Evolutionary conservation across 2,888 invertebrate genomes (phyloP).

Genomic region (Mesorhabditis spiculigera): DNA sequence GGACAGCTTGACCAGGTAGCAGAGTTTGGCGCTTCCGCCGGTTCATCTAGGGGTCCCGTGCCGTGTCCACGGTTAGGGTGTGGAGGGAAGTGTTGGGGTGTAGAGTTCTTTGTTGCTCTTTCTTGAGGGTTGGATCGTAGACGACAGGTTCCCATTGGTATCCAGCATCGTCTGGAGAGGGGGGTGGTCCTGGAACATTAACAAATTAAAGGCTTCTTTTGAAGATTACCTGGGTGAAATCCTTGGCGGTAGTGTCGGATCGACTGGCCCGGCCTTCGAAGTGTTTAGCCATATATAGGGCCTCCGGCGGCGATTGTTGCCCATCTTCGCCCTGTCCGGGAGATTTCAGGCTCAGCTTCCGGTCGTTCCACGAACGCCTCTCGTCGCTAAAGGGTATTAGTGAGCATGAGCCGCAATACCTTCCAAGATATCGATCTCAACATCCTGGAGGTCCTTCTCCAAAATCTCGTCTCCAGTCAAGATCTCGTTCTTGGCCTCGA

Average conservation of each 20-base stretch:
- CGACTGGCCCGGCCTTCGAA: constrained; percentile 36
- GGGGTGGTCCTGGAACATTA: constrained; percentile 14
- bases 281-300: constrained; percentile 49
- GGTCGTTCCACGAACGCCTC: constrained; percentile 55
- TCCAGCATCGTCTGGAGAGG: constrained; percentile 35
- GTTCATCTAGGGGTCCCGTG: constrained; percentile 49
- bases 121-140: constrained; percentile 50
- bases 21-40: constrained; percentile 48
- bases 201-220: neutral
- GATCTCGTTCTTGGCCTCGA: constrained; percentile 54
- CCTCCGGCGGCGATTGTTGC: constrained; percentile 58
- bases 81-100: constrained; percentile 52
- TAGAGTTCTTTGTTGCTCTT: constrained; percentile 58
- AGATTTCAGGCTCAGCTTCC: constrained; percentile 39
- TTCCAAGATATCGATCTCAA: constrained; percentile 55
- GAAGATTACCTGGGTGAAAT: constrained; percentile 31
- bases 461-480: constrained; percentile 53
- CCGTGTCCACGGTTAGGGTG: constrained; percentile 40
- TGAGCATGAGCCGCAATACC: constrained; percentile 9
- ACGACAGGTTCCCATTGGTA: constrained; percentile 55
- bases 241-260: constrained; percentile 27
- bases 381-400: constrained; percentile 26
- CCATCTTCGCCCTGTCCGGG: constrained; percentile 52
- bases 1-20: constrained; percentile 30
- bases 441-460: constrained; percentile 43